Percentiles rank a stretch among this genome's conserved stretches.
Conservation (phyloP, 1,140 invertebrate genomes). For the Drosophila guanche region DNA sequence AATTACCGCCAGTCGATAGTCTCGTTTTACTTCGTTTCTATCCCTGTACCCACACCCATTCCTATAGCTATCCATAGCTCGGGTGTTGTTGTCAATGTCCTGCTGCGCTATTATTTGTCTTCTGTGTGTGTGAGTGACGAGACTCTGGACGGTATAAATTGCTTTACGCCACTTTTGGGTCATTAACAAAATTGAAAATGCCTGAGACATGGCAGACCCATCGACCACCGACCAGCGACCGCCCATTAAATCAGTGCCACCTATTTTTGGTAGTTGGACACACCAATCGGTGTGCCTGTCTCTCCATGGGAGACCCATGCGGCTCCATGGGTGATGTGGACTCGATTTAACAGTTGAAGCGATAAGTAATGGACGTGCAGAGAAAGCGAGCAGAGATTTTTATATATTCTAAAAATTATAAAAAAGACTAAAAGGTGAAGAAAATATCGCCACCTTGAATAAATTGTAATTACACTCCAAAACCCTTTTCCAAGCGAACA, state of each 20-base stretch:
- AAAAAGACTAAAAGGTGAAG: too few relatives aligned
- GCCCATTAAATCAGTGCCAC: conserved; percentile 70
- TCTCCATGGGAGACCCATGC: conserved; percentile 5
- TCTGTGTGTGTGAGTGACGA: conserved; percentile 53
- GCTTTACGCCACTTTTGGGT: conserved; percentile 82
- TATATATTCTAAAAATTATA: too few relatives aligned
- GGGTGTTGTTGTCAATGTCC: conserved; percentile 82
- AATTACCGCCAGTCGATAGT: conserved; percentile 44
- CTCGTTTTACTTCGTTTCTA: conserved; percentile 23
- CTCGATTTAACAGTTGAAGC: conserved; percentile 14
- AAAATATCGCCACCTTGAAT: not conserved
- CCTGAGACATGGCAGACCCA: conserved; percentile 3
- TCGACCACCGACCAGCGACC: conserved; percentile 34
- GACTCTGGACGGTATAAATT: conserved; percentile 66
- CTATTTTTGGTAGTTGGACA: conserved; percentile 66
- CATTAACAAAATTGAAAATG: conserved; percentile 83
- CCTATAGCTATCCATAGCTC: conserved; percentile 12
- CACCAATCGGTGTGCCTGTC: conserved; percentile 38
- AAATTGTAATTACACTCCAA: not conserved
- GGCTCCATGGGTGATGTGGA: conserved; percentile 3
- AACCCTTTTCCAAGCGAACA: conserved; percentile 34
- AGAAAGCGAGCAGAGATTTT: too few relatives aligned
- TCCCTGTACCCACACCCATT: conserved; percentile 7
- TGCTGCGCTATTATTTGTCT: conserved; percentile 83
- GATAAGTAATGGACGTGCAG: not conserved